Percentiles rank a stretch among this genome's conserved stretches.
Evolutionary conservation across 2,888 invertebrate genomes (phyloP).

Genomic region (Hypolimnas misippus): DNA sequence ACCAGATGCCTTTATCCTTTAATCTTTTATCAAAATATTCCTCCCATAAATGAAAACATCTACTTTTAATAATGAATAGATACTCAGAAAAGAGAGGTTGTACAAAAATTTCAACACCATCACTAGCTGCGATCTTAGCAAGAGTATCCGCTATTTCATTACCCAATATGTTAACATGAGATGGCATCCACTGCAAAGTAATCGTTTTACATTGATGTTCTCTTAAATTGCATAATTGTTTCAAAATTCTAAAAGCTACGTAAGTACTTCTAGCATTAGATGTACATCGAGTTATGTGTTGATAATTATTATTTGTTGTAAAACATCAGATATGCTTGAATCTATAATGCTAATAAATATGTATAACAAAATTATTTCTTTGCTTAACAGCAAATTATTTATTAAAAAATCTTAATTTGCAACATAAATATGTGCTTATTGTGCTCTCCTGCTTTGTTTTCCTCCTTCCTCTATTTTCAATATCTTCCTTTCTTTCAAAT

Average conservation of each 20-base stretch:
- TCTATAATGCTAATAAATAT: no score
- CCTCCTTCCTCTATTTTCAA: no score
- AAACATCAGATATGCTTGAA: no score
- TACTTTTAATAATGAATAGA: neutral
- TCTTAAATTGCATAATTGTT: neutral
- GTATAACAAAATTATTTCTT: no score
- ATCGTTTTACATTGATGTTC: neutral
- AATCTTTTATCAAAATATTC: slow-evolving; percentile 30
- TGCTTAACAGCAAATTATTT: no score
- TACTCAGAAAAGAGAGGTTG: neutral
- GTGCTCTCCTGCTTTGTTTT: no score
- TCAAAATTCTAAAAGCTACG: neutral
- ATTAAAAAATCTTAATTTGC: no score
- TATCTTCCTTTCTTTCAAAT: no score
- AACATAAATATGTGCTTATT: no score
- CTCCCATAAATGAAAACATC: slow-evolving; percentile 12
- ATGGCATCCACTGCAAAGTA: slow-evolving; percentile 1
- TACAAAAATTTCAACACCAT: neutral
- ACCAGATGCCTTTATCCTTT: slow-evolving; percentile 1
- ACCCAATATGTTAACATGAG: neutral
- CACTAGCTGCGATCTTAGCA: neutral
- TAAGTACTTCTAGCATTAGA: slow-evolving; percentile 2
- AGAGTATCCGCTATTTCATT: neutral
- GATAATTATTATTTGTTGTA: no score
- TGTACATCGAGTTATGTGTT: neutral